phyloP scores from a whole-genome alignment of 1,140 invertebrate species.

The Drosophila paulistorum region DNA sequence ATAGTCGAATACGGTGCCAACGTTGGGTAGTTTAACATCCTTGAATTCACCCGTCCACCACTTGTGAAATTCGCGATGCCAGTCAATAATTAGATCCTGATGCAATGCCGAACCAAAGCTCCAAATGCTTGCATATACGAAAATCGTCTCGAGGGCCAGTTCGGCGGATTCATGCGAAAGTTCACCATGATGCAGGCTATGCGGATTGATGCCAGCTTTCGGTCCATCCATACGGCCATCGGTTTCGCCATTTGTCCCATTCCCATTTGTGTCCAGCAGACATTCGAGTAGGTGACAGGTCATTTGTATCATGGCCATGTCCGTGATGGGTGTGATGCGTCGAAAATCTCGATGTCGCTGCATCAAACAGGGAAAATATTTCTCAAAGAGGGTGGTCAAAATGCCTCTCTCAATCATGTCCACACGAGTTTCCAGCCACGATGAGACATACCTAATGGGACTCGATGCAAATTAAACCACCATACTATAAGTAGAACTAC shows the following conservation, averaged over 20 bases:
- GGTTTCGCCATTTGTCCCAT: constrained; percentile 50
- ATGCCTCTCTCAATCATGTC: constrained; percentile 90
- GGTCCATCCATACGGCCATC: not conserved
- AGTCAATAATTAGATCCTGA: constrained; percentile 94
- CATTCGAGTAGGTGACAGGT: constrained; percentile 95
- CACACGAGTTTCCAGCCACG: constrained; percentile 94
- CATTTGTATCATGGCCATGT: constrained; percentile 95
- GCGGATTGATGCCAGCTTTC: constrained; percentile 34
- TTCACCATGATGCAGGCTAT: constrained; percentile 66
- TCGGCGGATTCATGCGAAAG: constrained; percentile 61
- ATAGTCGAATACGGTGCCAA: constrained; percentile 94
- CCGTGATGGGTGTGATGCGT: constrained; percentile 95
- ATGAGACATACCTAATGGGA: constrained; percentile 89
- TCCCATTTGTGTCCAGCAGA: constrained; percentile 86
- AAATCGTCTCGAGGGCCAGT: constrained; percentile 90
- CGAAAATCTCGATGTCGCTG: constrained; percentile 94
- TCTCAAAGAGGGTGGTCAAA: constrained; percentile 95
- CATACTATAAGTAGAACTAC: constrained; percentile 65
- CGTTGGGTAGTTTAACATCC: constrained; percentile 93
- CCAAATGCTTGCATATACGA: constrained; percentile 96
- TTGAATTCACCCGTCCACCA: constrained; percentile 95
- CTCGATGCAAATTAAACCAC: not conserved
- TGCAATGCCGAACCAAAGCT: constrained; percentile 95
- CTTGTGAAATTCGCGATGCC: constrained; percentile 94
- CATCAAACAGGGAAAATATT: constrained; percentile 94